These are phyloP conservation scores for Pseudobourletiella spinata DNA, from an alignment of 1,140 invertebrate species.

Conservation along the genomic window DNA sequence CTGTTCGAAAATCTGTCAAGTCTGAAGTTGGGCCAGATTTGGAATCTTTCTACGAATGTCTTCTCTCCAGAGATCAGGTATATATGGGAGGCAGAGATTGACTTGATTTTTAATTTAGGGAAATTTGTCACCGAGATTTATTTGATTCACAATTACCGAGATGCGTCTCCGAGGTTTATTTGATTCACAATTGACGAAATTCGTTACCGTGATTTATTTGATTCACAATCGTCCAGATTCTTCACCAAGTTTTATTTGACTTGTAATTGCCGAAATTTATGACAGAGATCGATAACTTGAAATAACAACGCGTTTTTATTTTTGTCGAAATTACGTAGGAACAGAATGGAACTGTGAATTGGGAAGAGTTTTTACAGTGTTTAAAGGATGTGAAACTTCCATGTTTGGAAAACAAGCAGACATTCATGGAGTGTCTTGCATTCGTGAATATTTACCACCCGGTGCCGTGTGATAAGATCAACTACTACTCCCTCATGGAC, in stretches of 20 bases:
- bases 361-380: slow-evolving; percentile 23
- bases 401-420: slow-evolving; percentile 1
- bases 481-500: slow-evolving; percentile 30
- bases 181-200: too few species aligned
- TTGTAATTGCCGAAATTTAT: too few species aligned
- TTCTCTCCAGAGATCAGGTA: neutral
- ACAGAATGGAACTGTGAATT: slow-evolving; percentile 21
- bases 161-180: too few species aligned
- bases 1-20: slow-evolving; percentile 24
- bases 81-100: too few species aligned
- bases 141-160: too few species aligned
- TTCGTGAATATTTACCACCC: slow-evolving; percentile 26
- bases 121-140: too few species aligned
- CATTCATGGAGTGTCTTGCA: slow-evolving; percentile 23
- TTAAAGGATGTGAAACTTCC: slow-evolving; percentile 5
- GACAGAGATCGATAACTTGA: too few species aligned
- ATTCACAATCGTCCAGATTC: too few species aligned
- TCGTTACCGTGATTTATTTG: too few species aligned
- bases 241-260: too few species aligned
- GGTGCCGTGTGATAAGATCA: slow-evolving; percentile 23
- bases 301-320: too few species aligned
- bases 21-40: slow-evolving; percentile 13
- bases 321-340: too few species aligned
- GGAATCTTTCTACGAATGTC: slow-evolving; percentile 18
- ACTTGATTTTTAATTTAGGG: slow-evolving; percentile 10